phyloP scores from a whole-genome alignment of 1,140 invertebrate genomes.

The Sesamia nonagrioides region DNA sequence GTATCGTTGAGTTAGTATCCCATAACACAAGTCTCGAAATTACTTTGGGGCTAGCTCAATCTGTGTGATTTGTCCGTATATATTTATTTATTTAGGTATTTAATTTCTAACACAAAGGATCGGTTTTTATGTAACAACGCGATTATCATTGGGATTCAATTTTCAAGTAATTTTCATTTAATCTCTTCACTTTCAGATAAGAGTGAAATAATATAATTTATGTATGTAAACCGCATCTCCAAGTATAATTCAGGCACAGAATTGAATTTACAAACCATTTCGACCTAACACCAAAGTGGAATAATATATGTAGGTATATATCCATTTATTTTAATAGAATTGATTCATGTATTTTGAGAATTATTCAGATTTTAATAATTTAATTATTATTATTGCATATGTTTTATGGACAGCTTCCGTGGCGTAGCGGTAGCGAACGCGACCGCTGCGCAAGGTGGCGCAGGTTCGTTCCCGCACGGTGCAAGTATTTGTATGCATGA shows the following conservation, averaged over 20 bases:
- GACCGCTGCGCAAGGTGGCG: no score
- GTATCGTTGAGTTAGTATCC: no score
- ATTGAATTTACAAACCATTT: slow-evolving; percentile 53
- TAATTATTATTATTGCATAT: no score
- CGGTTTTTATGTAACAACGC: not conserved
- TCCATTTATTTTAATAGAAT: slow-evolving; percentile 45
- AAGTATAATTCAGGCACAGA: slow-evolving; percentile 49
- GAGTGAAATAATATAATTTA: slow-evolving; percentile 46
- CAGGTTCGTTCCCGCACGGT: no score
- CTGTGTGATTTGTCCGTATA: no score
- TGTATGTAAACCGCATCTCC: slow-evolving; percentile 49
- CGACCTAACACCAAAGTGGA: slow-evolving; percentile 44
- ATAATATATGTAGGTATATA: slow-evolving; percentile 51
- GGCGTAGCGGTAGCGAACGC: no score
- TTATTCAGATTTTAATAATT: not conserved
- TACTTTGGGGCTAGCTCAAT: no score
- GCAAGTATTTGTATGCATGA: no score
- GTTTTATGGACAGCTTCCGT: no score
- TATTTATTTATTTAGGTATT: no score
- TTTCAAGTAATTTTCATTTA: not conserved
- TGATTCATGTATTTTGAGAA: not conserved
- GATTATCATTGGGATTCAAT: not conserved
- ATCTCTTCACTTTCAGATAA: not conserved
- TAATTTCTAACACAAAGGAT: not conserved
- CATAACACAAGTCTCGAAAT: no score